Percentiles rank a stretch among this genome's conserved stretches.
Evolutionary conservation across 2,797 vertebrate genomes (phyloP).

Genomic region (Lophotriccus pileatus): DNA sequence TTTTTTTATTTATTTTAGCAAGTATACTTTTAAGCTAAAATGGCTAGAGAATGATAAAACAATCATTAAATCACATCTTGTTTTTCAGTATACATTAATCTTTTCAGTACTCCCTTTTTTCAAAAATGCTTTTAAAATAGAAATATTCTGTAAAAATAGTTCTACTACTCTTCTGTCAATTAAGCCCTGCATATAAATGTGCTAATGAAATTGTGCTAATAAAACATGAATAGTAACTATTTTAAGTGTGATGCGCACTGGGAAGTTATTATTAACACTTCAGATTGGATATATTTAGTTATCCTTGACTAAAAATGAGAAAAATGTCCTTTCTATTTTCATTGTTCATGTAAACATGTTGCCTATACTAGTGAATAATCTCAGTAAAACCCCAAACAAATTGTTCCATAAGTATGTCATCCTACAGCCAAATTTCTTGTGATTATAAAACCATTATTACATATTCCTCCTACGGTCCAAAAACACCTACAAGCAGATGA

Average conservation of each 20-base stretch:
- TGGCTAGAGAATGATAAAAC: not conserved
- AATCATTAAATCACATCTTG: not conserved
- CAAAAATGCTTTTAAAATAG: not conserved
- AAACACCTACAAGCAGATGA: slow-evolving; percentile 13
- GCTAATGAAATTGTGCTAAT: not conserved
- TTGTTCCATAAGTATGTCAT: not conserved
- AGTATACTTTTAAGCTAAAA: not conserved
- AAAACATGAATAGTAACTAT: slow-evolving; percentile 8
- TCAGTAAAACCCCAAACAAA: not conserved
- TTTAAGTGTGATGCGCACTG: not conserved
- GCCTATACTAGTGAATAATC: not conserved
- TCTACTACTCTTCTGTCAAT: not conserved
- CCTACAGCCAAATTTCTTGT: not conserved
- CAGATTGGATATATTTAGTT: not conserved
- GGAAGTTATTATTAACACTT: not conserved
- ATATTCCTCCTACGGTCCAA: slow-evolving; percentile 46
- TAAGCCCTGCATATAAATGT: not conserved
- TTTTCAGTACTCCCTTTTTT: not conserved
- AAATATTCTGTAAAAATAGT: not conserved
- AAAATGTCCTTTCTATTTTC: slow-evolving; percentile 11
- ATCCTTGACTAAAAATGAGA: not conserved
- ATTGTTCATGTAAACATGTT: not conserved
- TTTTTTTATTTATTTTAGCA: not conserved
- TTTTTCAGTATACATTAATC: not conserved
- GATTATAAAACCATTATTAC: slow-evolving; percentile 48